These are phyloP conservation scores for Andricus quercusramuli DNA, from an alignment of 2,888 invertebrate species.

Conservation along the genomic window DNA sequence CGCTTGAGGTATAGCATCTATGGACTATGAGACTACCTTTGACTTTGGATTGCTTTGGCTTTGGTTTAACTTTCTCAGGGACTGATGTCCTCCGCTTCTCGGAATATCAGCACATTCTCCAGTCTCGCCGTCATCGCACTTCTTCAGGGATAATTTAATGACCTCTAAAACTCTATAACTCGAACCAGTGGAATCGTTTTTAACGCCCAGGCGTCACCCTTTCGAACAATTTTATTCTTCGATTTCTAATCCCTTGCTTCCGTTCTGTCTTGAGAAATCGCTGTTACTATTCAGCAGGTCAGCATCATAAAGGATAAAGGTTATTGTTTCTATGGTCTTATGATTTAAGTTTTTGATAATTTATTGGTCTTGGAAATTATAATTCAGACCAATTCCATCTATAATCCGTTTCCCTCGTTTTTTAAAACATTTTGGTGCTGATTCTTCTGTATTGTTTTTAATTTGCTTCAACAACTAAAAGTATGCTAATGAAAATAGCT, in stretches of 20 bases:
- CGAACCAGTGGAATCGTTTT: conserved; percentile 36
- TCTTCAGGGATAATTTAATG: conserved; percentile 29
- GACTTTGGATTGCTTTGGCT: conserved; percentile 6
- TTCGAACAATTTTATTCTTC: conserved; percentile 19
- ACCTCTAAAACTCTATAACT: conserved; percentile 39
- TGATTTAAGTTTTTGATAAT: conserved; percentile 30
- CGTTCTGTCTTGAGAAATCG: conserved; percentile 21
- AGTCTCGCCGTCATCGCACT: conserved; percentile 35
- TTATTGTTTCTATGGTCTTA: not conserved
- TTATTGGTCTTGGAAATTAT: conserved; percentile 1
- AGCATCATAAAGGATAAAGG: not conserved
- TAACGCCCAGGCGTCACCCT: conserved; percentile 28
- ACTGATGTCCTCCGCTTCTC: conserved; percentile 29
- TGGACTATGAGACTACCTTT: not conserved
- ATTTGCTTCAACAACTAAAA: too few relatives aligned
- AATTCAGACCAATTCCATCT: not conserved
- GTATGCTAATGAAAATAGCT: too few relatives aligned
- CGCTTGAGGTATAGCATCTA: not conserved
- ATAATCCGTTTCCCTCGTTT: not conserved
- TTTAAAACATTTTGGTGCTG: not conserved
- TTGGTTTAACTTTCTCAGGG: conserved; percentile 30
- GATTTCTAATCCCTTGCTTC: conserved; percentile 25
- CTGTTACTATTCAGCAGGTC: not conserved
- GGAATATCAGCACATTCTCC: conserved; percentile 37
- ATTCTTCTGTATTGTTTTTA: too few relatives aligned